phyloP scores from a whole-genome alignment of 2,888 invertebrate species.

The Phengaris alcon region DNA sequence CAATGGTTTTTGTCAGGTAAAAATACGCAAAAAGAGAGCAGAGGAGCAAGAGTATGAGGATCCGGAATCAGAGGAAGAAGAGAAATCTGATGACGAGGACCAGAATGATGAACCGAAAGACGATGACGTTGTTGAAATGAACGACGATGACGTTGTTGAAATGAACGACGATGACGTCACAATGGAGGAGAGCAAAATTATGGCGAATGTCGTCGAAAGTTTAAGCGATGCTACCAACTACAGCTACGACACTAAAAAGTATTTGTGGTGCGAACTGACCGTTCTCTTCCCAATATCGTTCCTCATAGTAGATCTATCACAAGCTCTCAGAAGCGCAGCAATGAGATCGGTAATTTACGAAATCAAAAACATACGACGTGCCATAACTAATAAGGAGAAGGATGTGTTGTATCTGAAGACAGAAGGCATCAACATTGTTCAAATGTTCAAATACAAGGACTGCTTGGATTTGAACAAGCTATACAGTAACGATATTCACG shows the following conservation, averaged over 20 bases:
- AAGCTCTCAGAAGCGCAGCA: constrained; percentile 85
- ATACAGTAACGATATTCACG: constrained; percentile 96
- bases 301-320: constrained; percentile 84
- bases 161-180: constrained; percentile 48
- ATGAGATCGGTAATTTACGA: constrained; percentile 87
- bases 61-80: constrained; percentile 80
- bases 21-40: constrained; percentile 74
- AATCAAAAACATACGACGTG: constrained; percentile 88
- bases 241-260: constrained; percentile 85
- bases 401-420: constrained; percentile 88
- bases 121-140: constrained; percentile 50
- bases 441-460: constrained; percentile 91
- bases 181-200: constrained; percentile 54
- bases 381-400: constrained; percentile 87
- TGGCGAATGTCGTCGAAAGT: constrained; percentile 61
- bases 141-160: constrained; percentile 49
- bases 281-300: constrained; percentile 81
- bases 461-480: constrained; percentile 89
- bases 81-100: constrained; percentile 73
- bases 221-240: constrained; percentile 80
- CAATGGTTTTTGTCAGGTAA: constrained; percentile 50
- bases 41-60: constrained; percentile 85
- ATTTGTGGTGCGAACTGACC: constrained; percentile 91
- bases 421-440: constrained; percentile 95
- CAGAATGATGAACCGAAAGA: constrained; percentile 50